phyloP scores from a whole-genome alignment of 2,113 vertebrate species.

The Capra hircus region DNA sequence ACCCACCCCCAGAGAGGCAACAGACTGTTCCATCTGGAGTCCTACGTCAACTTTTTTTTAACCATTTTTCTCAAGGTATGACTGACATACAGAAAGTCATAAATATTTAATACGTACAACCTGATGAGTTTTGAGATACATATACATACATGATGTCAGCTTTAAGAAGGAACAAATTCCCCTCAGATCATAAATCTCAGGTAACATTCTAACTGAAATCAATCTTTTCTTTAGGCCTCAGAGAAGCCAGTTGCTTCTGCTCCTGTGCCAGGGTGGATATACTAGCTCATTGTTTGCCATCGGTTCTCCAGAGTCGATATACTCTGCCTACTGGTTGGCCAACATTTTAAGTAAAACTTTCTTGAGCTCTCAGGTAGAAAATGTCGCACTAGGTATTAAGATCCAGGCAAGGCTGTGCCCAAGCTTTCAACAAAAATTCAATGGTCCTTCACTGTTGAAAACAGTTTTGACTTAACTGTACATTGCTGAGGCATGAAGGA shows the following conservation, averaged over 20 bases:
- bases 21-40: not conserved
- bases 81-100: not conserved
- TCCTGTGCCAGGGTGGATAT: not conserved
- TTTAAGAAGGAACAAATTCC: not conserved
- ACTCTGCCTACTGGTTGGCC: not conserved
- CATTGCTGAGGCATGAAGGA: not conserved
- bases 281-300: not conserved
- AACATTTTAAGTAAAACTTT: slow-evolving; percentile 19
- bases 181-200: not conserved
- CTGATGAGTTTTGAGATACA: not conserved
- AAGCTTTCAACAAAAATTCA: not conserved
- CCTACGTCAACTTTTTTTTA: not conserved
- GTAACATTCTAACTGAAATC: not conserved
- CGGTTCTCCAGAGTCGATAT: not conserved
- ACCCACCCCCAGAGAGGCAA: not conserved
- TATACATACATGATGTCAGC: not conserved
- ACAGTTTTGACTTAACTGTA: not conserved
- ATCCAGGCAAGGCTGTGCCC: not conserved
- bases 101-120: not conserved
- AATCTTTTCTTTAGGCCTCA: not conserved
- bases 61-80: not conserved
- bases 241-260: not conserved
- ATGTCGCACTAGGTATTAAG: not conserved
- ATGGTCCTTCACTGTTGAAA: not conserved
- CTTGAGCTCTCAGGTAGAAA: not conserved